Conservation (phyloP, 1,140 invertebrate species). For the Drosophila guanche region DNA sequence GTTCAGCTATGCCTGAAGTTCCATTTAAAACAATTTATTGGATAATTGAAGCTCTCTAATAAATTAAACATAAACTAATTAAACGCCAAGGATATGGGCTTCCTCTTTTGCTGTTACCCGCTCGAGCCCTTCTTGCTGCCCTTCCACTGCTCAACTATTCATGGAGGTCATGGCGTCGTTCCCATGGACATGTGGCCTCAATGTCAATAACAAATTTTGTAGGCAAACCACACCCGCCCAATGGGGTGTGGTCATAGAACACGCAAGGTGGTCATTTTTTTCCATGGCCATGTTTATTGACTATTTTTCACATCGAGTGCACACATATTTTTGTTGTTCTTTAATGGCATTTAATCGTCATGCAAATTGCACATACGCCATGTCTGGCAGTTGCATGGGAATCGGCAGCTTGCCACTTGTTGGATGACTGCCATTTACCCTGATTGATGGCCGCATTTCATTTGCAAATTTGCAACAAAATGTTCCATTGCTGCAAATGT, state of each 20-base stretch:
- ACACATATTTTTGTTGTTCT: conserved; percentile 24
- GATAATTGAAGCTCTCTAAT: conserved; percentile 18
- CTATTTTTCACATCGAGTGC: conserved; percentile 5
- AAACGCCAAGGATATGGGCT: conserved; percentile 1
- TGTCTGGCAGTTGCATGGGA: conserved; percentile 17
- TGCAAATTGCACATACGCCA: conserved; percentile 30
- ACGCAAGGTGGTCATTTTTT: not conserved
- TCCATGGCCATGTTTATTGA: not conserved
- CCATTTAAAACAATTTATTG: not conserved
- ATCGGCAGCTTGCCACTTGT: conserved; percentile 41
- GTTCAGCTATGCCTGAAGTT: too few relatives aligned
- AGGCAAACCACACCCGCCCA: conserved; percentile 8
- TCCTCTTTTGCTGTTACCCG: too few relatives aligned
- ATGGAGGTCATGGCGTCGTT: conserved; percentile 22
- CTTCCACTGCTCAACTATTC: conserved; percentile 9
- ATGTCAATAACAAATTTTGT: conserved; percentile 37
- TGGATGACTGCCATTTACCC: conserved; percentile 23
- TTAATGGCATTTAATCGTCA: conserved; percentile 42
- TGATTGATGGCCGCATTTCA: conserved; percentile 46
- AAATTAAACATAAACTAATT: conserved; percentile 32
- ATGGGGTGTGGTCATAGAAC: conserved; percentile 6
- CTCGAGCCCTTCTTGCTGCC: not conserved
- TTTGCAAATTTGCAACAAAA: conserved; percentile 25
- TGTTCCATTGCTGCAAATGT: conserved; percentile 34
- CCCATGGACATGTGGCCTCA: conserved; percentile 35